Base-by-base conservation (phyloP, 2,888 invertebrate genomes). In the Calameuta idolon region DNA sequence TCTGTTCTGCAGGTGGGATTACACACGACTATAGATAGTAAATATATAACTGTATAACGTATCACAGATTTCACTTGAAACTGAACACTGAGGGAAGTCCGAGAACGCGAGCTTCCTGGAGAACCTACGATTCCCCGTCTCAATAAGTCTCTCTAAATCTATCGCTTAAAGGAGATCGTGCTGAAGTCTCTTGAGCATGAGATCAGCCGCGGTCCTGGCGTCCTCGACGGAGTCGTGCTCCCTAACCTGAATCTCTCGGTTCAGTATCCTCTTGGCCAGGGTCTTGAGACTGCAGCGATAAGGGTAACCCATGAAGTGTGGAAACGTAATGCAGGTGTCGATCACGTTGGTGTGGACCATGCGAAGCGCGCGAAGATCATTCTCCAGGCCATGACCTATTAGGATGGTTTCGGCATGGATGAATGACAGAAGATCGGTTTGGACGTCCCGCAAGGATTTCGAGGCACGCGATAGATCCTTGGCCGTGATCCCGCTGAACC, bases 381-480 rank as follows among this genome's bases (percentile, higher is more conserved):
- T 98, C 87, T 99, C 98, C 83, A 99, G 93, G 33, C 97, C 97
- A 92, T 99, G 99, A 0, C 99, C 99, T 80, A 99, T 95, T 5
- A 99, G 93, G 78, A 99, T 97, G 9, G 98, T 97, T 80, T 97
- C 95, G 11, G 95, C 94, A 80, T 94, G 94, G 81, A 98, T 94
- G 82, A 98, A 94, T 82, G 95, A 94, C 89, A 97, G 93, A 79
- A 99, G 93, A 86, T 98, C 97, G 79, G 95, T 95, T 90, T 98
- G 99, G 75, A 98, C 97, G 88, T 97, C 95, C 82, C 92, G 91
- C 75, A 98, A 92, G 76, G 94, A 95, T 92, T 96, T 96, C 0
- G 93, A 93, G 35, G 94, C 92, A 88, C 91, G 90, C 81, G 93
- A 86, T 81, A 96, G 92, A 81, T 95, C 94, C 80, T 94, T 93